phyloP scores from a whole-genome alignment of 2,113 vertebrate genomes.

The Poecilia latipinna region DNA sequence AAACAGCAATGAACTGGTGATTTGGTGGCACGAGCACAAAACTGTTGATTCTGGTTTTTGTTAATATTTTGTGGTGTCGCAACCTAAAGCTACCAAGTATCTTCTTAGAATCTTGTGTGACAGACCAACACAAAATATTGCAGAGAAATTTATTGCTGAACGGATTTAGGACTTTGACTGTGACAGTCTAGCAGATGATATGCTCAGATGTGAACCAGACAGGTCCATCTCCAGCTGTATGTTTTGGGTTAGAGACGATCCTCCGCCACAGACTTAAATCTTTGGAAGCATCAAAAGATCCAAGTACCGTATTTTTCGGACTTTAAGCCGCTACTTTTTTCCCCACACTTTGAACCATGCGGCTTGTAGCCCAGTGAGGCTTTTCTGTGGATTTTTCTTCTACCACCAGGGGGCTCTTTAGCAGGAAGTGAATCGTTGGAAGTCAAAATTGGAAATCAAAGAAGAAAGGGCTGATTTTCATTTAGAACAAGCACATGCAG shows the following conservation, averaged over 20 bases:
- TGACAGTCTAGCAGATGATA: neutral
- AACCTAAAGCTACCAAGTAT: neutral
- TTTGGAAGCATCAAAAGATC: neutral
- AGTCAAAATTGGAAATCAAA: no score
- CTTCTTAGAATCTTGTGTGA: neutral
- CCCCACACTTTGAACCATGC: no score
- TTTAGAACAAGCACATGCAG: no score
- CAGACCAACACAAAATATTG: neutral
- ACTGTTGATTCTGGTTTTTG: neutral
- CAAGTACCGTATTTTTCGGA: neutral
- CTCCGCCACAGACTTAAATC: neutral
- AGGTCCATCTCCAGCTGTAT: neutral
- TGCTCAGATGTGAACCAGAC: neutral
- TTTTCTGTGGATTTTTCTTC: no score
- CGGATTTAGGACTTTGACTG: neutral
- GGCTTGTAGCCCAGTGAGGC: no score
- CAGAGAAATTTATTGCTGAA: neutral
- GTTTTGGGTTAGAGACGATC: neutral
- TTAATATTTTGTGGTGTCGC: neutral
- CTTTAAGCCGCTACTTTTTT: no score
- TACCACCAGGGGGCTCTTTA: no score
- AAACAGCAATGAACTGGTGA: neutral
- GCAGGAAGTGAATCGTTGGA: no score
- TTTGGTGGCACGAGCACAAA: constrained; percentile 11
- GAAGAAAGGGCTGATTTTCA: no score